Conservation (phyloP, 2,113 vertebrate species). For the Cinclus mexicanus region DNA sequence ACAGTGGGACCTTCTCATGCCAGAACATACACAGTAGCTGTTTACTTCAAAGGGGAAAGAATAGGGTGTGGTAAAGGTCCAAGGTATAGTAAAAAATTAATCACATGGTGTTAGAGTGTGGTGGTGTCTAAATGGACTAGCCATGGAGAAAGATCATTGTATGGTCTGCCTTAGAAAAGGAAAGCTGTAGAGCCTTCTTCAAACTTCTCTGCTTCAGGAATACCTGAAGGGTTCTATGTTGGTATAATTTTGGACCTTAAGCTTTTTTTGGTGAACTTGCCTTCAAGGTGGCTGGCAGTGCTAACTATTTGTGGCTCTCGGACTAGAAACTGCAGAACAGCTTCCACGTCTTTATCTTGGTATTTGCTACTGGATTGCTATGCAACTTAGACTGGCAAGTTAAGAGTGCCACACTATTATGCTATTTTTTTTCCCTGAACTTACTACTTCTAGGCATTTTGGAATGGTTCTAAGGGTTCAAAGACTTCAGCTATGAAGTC, state of each 20-base stretch:
- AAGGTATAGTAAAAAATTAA: conserved; percentile 78
- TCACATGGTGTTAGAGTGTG: background rate
- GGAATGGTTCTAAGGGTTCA: background rate
- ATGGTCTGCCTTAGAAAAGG: background rate
- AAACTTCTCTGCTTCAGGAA: background rate
- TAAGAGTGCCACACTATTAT: background rate
- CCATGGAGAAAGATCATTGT: background rate
- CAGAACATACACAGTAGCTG: conserved; percentile 95
- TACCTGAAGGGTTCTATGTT: background rate
- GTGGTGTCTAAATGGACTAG: background rate
- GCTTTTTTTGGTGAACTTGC: background rate
- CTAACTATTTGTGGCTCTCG: background rate
- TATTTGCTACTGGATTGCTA: background rate
- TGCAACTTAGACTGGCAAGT: background rate
- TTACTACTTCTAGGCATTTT: background rate
- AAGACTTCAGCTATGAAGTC: background rate
- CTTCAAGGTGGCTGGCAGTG: background rate
- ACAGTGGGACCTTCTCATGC: conserved; percentile 97
- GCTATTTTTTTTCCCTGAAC: fast-evolving
- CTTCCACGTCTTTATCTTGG: background rate
- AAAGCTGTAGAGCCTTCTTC: background rate
- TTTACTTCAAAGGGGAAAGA: conserved; percentile 97
- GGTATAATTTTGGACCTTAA: background rate
- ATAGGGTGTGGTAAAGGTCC: conserved; percentile 98
- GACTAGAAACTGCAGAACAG: background rate